Base-by-base conservation (phyloP, 2,113 vertebrate species). In the Tretioscincus oriximinensis region DNA sequence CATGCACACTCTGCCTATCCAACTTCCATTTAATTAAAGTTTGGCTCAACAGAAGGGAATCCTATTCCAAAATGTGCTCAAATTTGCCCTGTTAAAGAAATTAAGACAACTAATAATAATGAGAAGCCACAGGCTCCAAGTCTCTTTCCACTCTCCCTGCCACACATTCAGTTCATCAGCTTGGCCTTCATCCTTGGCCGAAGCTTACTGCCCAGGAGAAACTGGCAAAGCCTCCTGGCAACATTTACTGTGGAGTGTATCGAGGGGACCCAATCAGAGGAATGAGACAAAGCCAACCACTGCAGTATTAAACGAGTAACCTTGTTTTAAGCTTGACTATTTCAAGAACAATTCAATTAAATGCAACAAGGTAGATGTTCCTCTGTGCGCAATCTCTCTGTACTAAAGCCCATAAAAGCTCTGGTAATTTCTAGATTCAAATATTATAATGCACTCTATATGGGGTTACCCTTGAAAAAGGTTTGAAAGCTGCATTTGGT, bases 1-100 rank as follows among this genome's bases (percentile, higher is more conserved):
- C 51, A 18, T 14, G 16, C 54, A 58, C 54, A 58, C 54, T 18
- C 54, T 58, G 54, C 54, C 54, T 18, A 58, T 20, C 20, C 5
- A 54, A 26, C 63, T 66, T n/a, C 63, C 24, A 68, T 58, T 75
- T 60, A 54, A 65, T 64, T 80, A 41, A 26, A n/a, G 18, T 73
- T 80, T 71, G 60, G 69, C 69, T 65, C 69, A 68, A 51, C 6
- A 76, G 65, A 75, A 29, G 26, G 22, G 22, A 45, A 76, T 28
- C 65, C 26, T 20, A 60, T 60, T 73, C 73, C 73, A 69, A 76
- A 68, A 61, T 68, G 35, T 41, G 31, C 35, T 61, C 29, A 12
- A 11, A 24, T 75, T 75, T 81, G 51, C 51, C 26, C 20, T 61
- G 49, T 75, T 76, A 80, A 80, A 65, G 28, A 73, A 73, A 73